Evolutionary conservation across 2,113 vertebrate species (phyloP), one percentile per base, ranked within the genome.

Genomic region (Nibea coibor): DNA sequence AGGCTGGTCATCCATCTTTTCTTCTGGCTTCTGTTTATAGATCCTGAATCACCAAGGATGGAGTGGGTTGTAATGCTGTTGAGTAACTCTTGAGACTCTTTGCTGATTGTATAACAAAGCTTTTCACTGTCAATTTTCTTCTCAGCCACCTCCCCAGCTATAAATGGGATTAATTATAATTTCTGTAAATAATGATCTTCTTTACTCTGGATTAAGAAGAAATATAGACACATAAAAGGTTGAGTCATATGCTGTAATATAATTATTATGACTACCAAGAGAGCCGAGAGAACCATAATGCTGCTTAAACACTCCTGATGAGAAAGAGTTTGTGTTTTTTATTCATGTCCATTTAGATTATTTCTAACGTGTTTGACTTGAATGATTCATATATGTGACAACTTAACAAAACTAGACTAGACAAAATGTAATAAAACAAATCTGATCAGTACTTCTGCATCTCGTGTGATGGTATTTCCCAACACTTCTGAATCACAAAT

Each of bases 11-110:
- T 76, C 77, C 67, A 67, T 80, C 73, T 78, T 79, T 77, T 85
- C 73, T 72, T 83, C 74, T 82, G 78, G 78, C 65, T 78, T 87
- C 87, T 89, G 82, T 89, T 81, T 83, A 83, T 83, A 90, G 83
- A 65, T 70, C 28, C 39, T 90, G 89, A 92, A 84, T 90, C 85
- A 90, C 63, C 20, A 17, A 75, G 87, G 81, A 88, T 75, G 45
- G 80, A 86, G 88, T 89, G 86, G 88, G 87, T 80, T 86, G 79
- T 51, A 65, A 75, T 89, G 72, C 71, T 62, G 53, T 75, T 84
- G 77, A 73, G 69, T 80, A 88, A 88, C 79, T 90, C 83, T 85
- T 81, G 54, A 82, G 78, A 86, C 78, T 74, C 57, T 81, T 85
- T 71, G 61, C 24, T 3, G 61, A 67, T 86, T 91, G 83, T 84